These are phyloP conservation scores for Octonoba sinensis DNA, from an alignment of 2,888 invertebrate genomes.

Conservation along the genomic window DNA sequence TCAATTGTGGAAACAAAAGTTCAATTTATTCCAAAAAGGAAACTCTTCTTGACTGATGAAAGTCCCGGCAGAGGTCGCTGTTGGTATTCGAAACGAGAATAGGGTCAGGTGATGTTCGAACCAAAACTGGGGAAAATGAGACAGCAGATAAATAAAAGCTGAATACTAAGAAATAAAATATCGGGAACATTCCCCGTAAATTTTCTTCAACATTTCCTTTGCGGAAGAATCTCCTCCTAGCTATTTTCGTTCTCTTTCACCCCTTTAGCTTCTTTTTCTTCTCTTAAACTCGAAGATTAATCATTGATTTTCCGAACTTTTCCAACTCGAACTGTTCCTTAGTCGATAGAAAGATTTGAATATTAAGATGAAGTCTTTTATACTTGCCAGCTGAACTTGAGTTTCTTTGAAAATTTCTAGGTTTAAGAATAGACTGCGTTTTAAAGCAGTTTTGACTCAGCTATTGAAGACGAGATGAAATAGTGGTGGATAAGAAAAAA, in stretches of 20 bases:
- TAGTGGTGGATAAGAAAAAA: too few relatives aligned
- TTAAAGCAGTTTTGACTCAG: too few relatives aligned
- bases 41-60: constrained; percentile 55
- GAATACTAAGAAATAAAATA: constrained; percentile 13
- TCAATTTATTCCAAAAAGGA: constrained; percentile 32
- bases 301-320: constrained; percentile 51
- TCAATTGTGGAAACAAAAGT: constrained; percentile 9
- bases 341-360: too few relatives aligned
- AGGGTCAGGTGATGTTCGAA: constrained; percentile 51
- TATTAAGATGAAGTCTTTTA: too few relatives aligned
- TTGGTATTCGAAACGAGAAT: constrained; percentile 27
- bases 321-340: neutral
- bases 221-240: constrained; percentile 17
- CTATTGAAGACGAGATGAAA: too few relatives aligned
- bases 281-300: constrained; percentile 40
- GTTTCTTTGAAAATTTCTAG: too few relatives aligned
- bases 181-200: constrained; percentile 28
- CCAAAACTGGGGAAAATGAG: constrained; percentile 33
- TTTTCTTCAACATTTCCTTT: constrained; percentile 25
- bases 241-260: neutral
- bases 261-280: constrained; percentile 9
- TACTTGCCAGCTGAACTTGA: too few relatives aligned
- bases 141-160: constrained; percentile 34
- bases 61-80: constrained; percentile 51
- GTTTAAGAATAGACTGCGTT: too few relatives aligned